Conservation (phyloP, 1,140 invertebrate genomes). For the Monochamus saltuarius region DNA sequence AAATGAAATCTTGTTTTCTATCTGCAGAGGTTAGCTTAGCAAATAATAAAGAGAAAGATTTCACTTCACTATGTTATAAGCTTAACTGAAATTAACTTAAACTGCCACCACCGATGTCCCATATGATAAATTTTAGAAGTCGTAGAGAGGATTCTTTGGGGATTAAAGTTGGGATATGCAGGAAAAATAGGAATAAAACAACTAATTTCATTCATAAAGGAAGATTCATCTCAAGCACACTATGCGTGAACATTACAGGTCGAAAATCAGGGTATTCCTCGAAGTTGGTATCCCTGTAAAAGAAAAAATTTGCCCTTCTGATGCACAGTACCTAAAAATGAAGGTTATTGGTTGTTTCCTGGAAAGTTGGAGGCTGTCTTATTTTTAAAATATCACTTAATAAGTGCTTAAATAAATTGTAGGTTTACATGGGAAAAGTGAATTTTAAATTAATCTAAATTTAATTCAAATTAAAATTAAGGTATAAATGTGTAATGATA, state of each 20-base stretch:
- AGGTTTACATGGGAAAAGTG: background rate
- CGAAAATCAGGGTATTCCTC: conserved; percentile 38
- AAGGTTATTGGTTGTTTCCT: too few species aligned
- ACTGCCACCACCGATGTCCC: background rate
- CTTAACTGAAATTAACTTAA: conserved; percentile 5
- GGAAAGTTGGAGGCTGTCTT: background rate
- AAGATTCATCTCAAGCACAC: conserved; percentile 36
- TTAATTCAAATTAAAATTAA: too few species aligned
- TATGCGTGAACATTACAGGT: conserved; percentile 47
- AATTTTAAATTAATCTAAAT: background rate
- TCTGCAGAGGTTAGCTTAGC: too few species aligned
- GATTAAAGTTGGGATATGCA: conserved; percentile 22
- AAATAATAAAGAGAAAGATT: too few species aligned
- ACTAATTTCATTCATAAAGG: conserved; percentile 33
- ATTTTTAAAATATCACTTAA: conserved; percentile 12
- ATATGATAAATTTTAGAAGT: background rate
- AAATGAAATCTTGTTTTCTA: too few species aligned
- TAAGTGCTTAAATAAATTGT: background rate
- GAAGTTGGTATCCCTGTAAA: conserved; percentile 43
- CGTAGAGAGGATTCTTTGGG: conserved; percentile 48
- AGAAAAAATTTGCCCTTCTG: conserved; percentile 25
- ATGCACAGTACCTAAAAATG: too few species aligned
- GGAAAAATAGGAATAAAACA: conserved; percentile 33
- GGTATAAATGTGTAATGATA: conserved; percentile 32
- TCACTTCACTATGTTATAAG: conserved; percentile 5